Evolutionary conservation across 1,140 invertebrate genomes (phyloP).

Genomic region (Rhyzopertha dominica): DNA sequence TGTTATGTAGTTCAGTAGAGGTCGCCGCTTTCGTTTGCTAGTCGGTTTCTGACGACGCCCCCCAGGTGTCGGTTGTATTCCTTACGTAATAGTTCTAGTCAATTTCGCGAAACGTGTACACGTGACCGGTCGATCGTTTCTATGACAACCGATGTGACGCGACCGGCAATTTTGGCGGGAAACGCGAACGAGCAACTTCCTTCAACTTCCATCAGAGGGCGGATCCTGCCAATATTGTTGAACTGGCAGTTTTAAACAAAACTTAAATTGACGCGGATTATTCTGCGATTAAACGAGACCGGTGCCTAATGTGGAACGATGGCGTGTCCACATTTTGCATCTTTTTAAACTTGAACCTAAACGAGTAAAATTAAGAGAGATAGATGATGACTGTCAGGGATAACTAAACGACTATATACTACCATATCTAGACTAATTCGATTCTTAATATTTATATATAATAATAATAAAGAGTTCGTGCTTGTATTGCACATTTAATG

Average conservation of each 20-base stretch:
- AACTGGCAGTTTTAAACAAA: constrained; percentile 19
- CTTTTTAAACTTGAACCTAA: constrained; percentile 18
- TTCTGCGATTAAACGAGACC: constrained; percentile 1
- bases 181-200: not conserved
- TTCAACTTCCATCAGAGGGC: constrained; percentile 4
- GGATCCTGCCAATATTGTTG: constrained; percentile 3
- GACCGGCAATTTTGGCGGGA: not conserved
- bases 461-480: too few species aligned
- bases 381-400: constrained; percentile 39
- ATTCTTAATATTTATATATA: too few species aligned
- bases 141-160: not conserved
- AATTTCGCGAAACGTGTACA: not conserved
- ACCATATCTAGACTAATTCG: too few species aligned
- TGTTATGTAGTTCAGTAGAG: too few species aligned
- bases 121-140: not conserved
- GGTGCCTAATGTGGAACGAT: not conserved
- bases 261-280: constrained; percentile 5
- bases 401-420: too few species aligned
- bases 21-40: too few species aligned
- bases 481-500: too few species aligned
- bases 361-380: constrained; percentile 36
- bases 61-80: too few species aligned
- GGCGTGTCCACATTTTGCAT: constrained; percentile 2
- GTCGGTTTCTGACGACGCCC: too few species aligned
- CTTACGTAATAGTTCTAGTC: constrained; percentile 1